Base-by-base conservation (phyloP, 2,113 vertebrate species). In the Typhlomys cinereus region DNA sequence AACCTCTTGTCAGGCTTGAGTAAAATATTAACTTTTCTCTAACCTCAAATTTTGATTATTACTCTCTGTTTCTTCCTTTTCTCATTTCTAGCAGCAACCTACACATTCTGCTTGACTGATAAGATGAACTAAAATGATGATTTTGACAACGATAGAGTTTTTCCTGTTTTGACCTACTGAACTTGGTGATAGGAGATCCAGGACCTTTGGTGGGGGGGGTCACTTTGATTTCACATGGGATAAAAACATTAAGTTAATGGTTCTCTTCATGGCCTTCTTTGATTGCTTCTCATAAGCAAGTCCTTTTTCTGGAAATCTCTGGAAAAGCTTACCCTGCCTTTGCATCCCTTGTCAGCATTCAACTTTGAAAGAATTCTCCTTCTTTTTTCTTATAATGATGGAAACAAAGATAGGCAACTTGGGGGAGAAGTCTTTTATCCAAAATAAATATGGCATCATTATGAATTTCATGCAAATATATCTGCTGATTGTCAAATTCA, bases 81-180 rank as follows among this genome's bases (percentile, higher is more conserved):
- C 27, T 93, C 41, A 73, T 27, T 29, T 62, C 67, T 46, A 71
- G 27, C 20, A 85, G 29, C 67, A 73, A 52, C 61, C 9, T 52
- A 36, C 23, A 80, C 90, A 88, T 57, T 84, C 39, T 75, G 18
- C n/a, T 74, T 85, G n/a, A 90, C 78, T 87, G 27, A 44, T 57
- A 83, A 81, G 29, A 89, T 57, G 88, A 73, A 88, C 67, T 78
- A 91, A 94, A 93, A 69, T 86, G 10, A 81, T 81, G 27, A 57
- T 83, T 81, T 79, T 69, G 34, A 59, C 50, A 57, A 85, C 48
- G 25, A 31, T 27, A 9, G 50, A 8, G 29, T 91, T 62, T 91
- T 64, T 31, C 83, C 75, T 91, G 64, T 59, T 82, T 95, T 85
- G 85, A 92, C 84, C 69, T 94, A 48, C 6, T 92, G 48, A 92